These are phyloP conservation scores for Anoura caudifer DNA, from an alignment of 2,113 vertebrate species.

Conservation along the genomic window DNA sequence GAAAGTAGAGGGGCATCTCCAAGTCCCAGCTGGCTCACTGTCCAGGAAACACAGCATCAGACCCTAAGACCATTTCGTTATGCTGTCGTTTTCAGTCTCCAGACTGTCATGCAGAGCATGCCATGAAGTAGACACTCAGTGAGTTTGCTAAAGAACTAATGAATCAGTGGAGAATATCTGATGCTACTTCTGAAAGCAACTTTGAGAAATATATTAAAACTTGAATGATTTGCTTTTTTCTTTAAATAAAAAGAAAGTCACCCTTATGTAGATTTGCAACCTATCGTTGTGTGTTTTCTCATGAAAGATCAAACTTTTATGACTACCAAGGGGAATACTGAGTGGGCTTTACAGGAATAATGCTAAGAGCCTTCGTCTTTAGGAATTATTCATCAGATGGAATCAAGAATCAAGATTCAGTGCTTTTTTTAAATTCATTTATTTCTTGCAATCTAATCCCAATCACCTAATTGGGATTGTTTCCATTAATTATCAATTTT, in stretches of 20 bases:
- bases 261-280: background rate
- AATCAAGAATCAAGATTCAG: background rate
- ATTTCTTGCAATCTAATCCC: background rate
- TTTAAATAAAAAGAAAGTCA: background rate
- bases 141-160: background rate
- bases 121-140: background rate
- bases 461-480: background rate
- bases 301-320: background rate
- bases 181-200: background rate
- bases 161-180: background rate
- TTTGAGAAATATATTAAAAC: background rate
- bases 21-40: background rate
- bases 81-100: background rate
- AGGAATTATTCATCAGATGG: background rate
- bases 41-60: background rate
- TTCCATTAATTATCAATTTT: background rate
- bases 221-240: background rate
- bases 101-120: background rate
- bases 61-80: background rate
- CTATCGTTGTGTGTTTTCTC: background rate
- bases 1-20: background rate
- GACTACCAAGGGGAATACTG: background rate
- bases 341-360: background rate
- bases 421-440: background rate
- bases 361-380: background rate